These are phyloP conservation scores for Callosobruchus maculatus DNA, from an alignment of 2,888 invertebrate species.

Conservation along the genomic window DNA sequence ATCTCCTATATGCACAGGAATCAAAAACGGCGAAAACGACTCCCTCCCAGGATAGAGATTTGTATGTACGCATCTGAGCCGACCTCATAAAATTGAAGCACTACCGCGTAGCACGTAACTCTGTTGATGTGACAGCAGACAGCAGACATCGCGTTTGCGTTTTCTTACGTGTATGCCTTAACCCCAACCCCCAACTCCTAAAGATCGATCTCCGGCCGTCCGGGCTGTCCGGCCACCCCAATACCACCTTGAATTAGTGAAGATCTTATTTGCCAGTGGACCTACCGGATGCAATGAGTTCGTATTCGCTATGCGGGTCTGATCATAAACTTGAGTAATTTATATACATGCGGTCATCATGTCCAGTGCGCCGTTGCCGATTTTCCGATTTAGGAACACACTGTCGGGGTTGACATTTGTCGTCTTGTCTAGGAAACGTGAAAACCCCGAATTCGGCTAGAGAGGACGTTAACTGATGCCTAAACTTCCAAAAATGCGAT, in stretches of 20 bases:
- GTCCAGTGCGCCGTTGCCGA: background rate
- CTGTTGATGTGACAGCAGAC: background rate
- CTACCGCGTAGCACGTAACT: background rate
- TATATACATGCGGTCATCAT: constrained; percentile 42
- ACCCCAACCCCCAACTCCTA: background rate
- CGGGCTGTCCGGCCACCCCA: no score
- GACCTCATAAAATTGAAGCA: no score
- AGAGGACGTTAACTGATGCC: no score
- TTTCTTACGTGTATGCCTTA: background rate
- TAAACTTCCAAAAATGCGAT: no score
- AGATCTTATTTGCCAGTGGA: constrained; percentile 13
- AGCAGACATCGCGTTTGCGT: background rate
- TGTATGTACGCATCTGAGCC: no score
- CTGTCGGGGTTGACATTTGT: no score
- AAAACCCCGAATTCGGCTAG: no score
- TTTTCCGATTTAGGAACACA: background rate
- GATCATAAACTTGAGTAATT: constrained; percentile 51
- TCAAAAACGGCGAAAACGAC: no score
- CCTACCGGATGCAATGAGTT: constrained; percentile 47
- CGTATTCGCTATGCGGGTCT: constrained; percentile 47
- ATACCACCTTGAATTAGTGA: constrained; percentile 5
- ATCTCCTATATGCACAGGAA: no score
- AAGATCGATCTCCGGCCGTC: background rate
- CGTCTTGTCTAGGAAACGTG: no score
- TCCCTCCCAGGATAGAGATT: no score